Percentiles rank a stretch among this genome's conserved stretches.
Evolutionary conservation across 1,140 invertebrate genomes (phyloP).

Genomic region (Trichogramma pretiosum): DNA sequence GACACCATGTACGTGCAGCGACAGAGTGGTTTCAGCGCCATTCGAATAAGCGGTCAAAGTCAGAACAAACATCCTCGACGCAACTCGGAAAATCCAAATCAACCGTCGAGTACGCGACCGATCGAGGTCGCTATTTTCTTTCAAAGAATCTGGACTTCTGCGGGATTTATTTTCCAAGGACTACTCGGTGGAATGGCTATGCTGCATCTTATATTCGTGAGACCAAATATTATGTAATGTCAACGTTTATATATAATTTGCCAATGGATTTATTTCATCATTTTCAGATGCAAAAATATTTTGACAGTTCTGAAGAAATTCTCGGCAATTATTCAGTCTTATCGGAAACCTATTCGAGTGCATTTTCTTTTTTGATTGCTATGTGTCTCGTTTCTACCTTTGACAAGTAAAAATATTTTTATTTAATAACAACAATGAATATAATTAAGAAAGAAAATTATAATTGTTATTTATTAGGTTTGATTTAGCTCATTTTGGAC

Average conservation of each 20-base stretch:
- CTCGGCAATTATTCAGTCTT: slow-evolving; percentile 27
- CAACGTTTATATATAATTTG: not conserved
- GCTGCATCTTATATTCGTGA: slow-evolving; percentile 38
- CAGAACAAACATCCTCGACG: slow-evolving; percentile 16
- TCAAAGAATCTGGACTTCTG: slow-evolving; percentile 33
- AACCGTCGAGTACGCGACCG: slow-evolving; percentile 19
- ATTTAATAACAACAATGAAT: slow-evolving; percentile 1
- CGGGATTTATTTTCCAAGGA: slow-evolving; percentile 37
- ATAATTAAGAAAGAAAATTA: slow-evolving; percentile 7
- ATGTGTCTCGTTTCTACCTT: slow-evolving; percentile 34
- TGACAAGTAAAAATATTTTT: slow-evolving; percentile 31
- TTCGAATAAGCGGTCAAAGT: slow-evolving; percentile 31
- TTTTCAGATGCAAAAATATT: slow-evolving; percentile 31
- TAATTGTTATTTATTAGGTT: slow-evolving; percentile 27
- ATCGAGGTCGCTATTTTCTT: slow-evolving; percentile 34
- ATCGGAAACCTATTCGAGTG: slow-evolving; percentile 33
- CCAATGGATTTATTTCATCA: no score
- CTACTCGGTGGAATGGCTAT: slow-evolving; percentile 39
- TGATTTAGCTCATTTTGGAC: slow-evolving; percentile 32
- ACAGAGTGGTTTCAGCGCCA: slow-evolving; percentile 36
- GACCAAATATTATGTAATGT: slow-evolving; percentile 1
- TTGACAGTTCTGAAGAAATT: slow-evolving; percentile 23
- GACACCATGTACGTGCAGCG: slow-evolving; percentile 42
- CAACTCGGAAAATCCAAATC: slow-evolving; percentile 1
- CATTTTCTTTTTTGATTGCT: slow-evolving; percentile 33